A percentile compares a stretch with the other conserved stretches of the same genome.
Evolutionary conservation across 2,797 vertebrate species (phyloP).

Genomic region (Halcyon chelicuti): DNA sequence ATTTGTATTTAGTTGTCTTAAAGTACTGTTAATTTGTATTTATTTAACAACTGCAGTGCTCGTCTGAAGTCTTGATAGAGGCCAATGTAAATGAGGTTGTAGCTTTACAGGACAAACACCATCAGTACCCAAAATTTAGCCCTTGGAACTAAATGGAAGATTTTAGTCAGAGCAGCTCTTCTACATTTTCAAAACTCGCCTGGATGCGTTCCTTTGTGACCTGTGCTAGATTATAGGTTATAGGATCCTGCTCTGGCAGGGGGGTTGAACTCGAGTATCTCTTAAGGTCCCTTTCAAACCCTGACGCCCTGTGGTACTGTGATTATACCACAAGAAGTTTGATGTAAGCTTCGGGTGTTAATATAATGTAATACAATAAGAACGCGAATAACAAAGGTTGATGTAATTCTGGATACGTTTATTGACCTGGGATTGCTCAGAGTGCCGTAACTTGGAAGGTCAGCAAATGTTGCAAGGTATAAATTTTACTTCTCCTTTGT

Average conservation of each 20-base stretch:
- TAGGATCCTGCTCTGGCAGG: no score
- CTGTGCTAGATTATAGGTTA: no score
- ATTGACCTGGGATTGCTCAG: background rate
- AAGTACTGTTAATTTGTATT: background rate
- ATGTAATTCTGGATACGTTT: background rate
- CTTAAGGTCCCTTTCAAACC: no score
- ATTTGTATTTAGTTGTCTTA: background rate
- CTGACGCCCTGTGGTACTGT: no score
- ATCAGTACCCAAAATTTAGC: background rate
- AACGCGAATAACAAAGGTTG: background rate
- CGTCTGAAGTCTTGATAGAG: background rate
- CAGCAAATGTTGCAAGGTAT: background rate
- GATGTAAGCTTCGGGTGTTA: background rate
- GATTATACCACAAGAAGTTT: background rate
- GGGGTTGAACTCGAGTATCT: no score
- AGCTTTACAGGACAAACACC: background rate
- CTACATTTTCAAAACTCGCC: no score
- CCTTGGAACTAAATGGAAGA: background rate
- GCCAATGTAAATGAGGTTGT: background rate
- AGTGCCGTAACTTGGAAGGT: background rate
- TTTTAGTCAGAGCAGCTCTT: background rate
- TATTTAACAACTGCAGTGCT: background rate
- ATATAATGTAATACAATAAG: background rate
- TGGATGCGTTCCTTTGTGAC: no score
- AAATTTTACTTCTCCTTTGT: background rate